phyloP scores from a whole-genome alignment of 2,888 invertebrate genomes.

The Synergus laeviventris region DNA sequence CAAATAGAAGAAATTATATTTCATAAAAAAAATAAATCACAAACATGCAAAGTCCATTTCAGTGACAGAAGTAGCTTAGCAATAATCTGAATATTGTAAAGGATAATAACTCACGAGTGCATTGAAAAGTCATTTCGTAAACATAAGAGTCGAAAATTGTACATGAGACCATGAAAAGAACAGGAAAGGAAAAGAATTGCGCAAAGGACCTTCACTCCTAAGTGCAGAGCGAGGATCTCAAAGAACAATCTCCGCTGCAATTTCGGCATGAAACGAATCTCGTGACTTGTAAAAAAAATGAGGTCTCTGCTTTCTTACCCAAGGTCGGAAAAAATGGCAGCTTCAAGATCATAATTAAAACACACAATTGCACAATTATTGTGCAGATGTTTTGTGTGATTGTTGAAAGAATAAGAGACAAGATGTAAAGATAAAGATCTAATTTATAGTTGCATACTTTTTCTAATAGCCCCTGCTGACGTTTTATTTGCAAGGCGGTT shows the following conservation, averaged over 20 bases:
- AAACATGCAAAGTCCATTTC: conserved; percentile 14
- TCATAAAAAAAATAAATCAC: background rate
- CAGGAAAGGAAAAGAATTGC: conserved; percentile 41
- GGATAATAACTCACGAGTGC: background rate
- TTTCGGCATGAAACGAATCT: conserved; percentile 33
- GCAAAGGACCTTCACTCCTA: conserved; percentile 27
- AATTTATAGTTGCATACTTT: background rate
- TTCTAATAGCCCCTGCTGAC: background rate
- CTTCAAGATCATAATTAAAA: conserved; percentile 28
- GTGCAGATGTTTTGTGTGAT: background rate
- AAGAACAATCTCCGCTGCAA: conserved; percentile 32
- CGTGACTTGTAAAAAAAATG: conserved; percentile 25
- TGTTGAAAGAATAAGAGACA: background rate
- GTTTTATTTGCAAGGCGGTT: conserved; percentile 27
- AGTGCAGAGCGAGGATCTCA: conserved; percentile 24
- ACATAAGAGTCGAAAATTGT: conserved; percentile 6
- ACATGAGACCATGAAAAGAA: conserved; percentile 22
- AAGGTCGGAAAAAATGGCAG: conserved; percentile 18
- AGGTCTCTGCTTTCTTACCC: conserved; percentile 8
- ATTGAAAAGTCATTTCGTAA: background rate
- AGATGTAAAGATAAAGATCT: background rate
- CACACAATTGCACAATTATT: background rate
- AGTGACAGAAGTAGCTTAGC: background rate
- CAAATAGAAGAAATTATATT: conserved; percentile 22
- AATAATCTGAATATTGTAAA: background rate